A percentile compares a stretch with the other conserved stretches of the same genome.
Evolutionary conservation across 2,113 vertebrate genomes (phyloP).

Genomic region (Ammodytes dubius): DNA sequence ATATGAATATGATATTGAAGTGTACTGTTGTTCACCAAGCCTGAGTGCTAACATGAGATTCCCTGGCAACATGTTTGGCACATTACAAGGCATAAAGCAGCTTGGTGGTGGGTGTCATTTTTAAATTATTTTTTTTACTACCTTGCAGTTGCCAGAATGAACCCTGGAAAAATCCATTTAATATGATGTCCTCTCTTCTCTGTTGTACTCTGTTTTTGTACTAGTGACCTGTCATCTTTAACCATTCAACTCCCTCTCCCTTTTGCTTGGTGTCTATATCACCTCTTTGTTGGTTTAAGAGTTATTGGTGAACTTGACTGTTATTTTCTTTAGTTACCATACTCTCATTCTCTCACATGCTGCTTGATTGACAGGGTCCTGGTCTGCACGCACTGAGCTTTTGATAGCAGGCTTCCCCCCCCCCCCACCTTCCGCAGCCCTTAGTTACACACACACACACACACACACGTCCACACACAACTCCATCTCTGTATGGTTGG

Average conservation of each 20-base stretch:
- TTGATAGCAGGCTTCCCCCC: constrained; percentile 80
- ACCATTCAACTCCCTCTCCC: neutral
- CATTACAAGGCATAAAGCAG: constrained; percentile 68
- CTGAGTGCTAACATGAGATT: constrained; percentile 80
- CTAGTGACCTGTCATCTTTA: constrained; percentile 36
- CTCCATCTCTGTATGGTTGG: constrained; percentile 79
- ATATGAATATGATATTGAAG: constrained; percentile 60
- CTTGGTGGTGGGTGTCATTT: constrained; percentile 81
- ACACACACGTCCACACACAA: constrained; percentile 53
- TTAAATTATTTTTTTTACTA: constrained; percentile 67
- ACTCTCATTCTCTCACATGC: constrained; percentile 77
- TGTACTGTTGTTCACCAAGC: constrained; percentile 77
- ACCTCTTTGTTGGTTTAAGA: constrained; percentile 84
- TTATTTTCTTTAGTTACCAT: constrained; percentile 72
- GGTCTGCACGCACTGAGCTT: constrained; percentile 82
- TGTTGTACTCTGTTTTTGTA: constrained; percentile 43
- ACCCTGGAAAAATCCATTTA: constrained; percentile 59
- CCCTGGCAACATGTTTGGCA: constrained; percentile 76
- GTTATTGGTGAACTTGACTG: constrained; percentile 80
- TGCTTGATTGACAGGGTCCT: constrained; percentile 89
- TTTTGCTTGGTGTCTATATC: constrained; percentile 70
- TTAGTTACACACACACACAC: constrained; percentile 61
- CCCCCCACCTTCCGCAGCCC: constrained; percentile 74
- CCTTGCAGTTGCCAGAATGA: constrained; percentile 62
- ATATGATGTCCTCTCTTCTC: constrained; percentile 45